Percentiles rank a stretch among this genome's conserved stretches.
These are phyloP conservation scores for Petrophora chlorosata DNA, from an alignment of 2,888 invertebrate genomes.

Conservation along the genomic window DNA sequence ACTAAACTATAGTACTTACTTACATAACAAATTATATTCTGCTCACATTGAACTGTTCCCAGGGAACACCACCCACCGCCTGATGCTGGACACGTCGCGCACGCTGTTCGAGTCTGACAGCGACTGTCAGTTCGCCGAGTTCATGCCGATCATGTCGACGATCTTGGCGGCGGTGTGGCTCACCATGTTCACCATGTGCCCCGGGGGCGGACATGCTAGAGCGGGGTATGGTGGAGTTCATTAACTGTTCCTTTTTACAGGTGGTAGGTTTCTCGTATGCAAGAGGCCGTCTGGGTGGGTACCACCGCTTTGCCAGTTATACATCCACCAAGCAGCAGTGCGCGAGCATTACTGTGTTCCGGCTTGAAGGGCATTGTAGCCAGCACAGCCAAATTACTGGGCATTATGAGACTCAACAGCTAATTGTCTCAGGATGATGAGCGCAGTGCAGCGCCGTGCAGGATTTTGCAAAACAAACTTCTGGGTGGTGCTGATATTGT, in stretches of 20 bases:
- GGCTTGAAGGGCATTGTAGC: too few species aligned
- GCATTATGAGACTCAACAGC: too few species aligned
- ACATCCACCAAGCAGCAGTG: too few species aligned
- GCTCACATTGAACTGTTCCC: neutral
- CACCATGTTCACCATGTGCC: constrained; percentile 74
- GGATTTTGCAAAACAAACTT: too few species aligned
- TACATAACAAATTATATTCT: neutral
- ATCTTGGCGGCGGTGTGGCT: constrained; percentile 69
- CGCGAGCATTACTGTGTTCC: too few species aligned
- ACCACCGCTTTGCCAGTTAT: too few species aligned
- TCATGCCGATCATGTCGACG: constrained; percentile 72
- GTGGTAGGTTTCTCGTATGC: neutral
- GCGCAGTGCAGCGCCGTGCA: too few species aligned
- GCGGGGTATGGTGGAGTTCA: constrained; percentile 56
- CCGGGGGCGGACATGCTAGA: constrained; percentile 65
- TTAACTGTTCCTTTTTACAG: neutral
- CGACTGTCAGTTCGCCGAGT: constrained; percentile 70
- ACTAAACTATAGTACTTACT: too few species aligned
- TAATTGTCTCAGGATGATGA: too few species aligned
- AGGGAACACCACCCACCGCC: constrained; percentile 61
- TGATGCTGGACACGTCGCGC: constrained; percentile 57
- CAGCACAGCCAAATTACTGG: too few species aligned
- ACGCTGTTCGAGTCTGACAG: constrained; percentile 59
- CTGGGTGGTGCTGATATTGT: too few species aligned
- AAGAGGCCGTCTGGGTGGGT: too few species aligned